Evolutionary conservation across 2,113 vertebrate species (phyloP), one percentile per base, ranked within the genome.

Genomic region (Alethe castanea): DNA sequence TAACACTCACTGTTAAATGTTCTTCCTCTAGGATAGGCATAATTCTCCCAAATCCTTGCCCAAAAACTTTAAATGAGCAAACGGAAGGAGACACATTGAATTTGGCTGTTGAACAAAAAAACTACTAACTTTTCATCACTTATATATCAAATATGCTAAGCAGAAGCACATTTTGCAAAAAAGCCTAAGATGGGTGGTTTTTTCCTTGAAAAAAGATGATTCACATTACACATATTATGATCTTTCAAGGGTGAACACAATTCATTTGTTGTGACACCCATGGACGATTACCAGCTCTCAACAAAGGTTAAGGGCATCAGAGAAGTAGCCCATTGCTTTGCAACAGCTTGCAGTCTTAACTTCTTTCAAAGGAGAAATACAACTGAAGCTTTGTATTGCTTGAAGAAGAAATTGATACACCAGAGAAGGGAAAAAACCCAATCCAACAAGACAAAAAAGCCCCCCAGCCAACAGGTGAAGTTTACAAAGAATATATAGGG

Each of bases 71-170:
- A 92, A 94, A 73, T 22, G 12, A 91, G 23, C 50, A 82, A 86
- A 62, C 26, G 66, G 42, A 92, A 69, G 38, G 48, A 85, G 13
- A 8, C 36, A 71, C 44, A 38, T 8, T 76, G 38, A 88, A 86
- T 80, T 47, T 94, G 64, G 62, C 71, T 50, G 66, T 52, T 74
- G 67, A 92, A 81, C 47, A 92, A 52, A 81, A 54, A 78, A 42
- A 70, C 11, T 1, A 47, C 31, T 71, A 91, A 79, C 28, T 84
- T 93, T 83, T 94, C 65, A 71, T 36, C 69, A 76, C 28, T 73
- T 89, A 8, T 79, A 67, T 84, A 92, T 88, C 65, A 86, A 92
- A 90, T 0, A 0, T 57, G 59, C 25, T 86, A 76, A 88, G 52
- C 6, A 83, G 56, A 82, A 86, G 12, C 22, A 81, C 18, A 74